Conservation (phyloP, 1,140 invertebrate genomes). For the Ceratoteleas bidentatus region DNA sequence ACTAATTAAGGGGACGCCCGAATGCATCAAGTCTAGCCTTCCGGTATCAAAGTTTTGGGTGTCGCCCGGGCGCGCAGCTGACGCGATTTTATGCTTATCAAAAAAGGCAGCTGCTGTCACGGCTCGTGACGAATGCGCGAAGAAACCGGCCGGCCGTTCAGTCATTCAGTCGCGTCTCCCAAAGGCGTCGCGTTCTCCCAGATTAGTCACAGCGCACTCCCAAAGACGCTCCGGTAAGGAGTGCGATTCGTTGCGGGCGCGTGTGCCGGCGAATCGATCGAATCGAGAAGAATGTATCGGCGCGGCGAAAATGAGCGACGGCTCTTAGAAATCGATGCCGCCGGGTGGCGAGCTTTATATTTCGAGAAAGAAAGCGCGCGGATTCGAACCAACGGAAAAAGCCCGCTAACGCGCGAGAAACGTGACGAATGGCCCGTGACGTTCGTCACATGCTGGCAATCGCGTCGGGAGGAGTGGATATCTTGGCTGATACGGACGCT, state of each 20-base stretch:
- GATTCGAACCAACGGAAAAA: neutral
- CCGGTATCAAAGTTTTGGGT: conserved; percentile 41
- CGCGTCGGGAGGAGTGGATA: too few species aligned
- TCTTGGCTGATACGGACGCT: too few species aligned
- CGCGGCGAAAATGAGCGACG: conserved; percentile 11
- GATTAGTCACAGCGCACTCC: conserved; percentile 41
- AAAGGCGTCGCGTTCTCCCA: conserved; percentile 10
- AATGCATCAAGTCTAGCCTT: conserved; percentile 42
- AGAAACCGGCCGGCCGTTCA: conserved; percentile 33
- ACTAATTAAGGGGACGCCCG: conserved; percentile 51
- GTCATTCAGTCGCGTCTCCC: conserved; percentile 57
- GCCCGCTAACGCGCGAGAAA: neutral
- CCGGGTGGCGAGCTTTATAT: too few species aligned
- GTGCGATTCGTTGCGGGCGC: conserved; percentile 71
- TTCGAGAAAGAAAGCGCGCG: neutral
- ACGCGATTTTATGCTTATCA: conserved; percentile 71
- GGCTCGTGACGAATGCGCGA: conserved; percentile 72
- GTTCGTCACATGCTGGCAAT: too few species aligned
- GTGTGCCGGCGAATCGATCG: conserved; percentile 54
- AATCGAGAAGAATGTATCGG: conserved; percentile 17
- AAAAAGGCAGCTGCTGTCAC: conserved; percentile 69
- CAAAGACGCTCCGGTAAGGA: conserved; percentile 49
- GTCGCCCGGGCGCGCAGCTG: conserved; percentile 64
- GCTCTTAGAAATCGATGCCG: conserved; percentile 33
- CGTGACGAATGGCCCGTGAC: too few species aligned